These are phyloP conservation scores for Sebastes taczanowskii DNA, from an alignment of 2,797 vertebrate genomes.

Conservation along the genomic window DNA sequence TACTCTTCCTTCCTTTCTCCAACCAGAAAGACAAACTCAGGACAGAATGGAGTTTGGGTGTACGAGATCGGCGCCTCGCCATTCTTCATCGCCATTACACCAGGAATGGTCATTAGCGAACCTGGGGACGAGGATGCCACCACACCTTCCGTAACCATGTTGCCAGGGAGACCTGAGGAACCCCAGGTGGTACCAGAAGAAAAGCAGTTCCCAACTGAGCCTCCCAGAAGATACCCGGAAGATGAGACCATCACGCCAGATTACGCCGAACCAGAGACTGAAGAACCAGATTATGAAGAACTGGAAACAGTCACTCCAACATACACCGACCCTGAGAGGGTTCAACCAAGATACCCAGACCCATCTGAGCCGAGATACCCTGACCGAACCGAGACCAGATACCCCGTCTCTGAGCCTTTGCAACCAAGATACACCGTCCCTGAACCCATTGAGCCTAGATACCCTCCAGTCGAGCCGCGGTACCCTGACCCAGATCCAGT, in stretches of 20 bases:
- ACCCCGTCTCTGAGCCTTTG: constrained; percentile 8
- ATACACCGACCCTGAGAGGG: background rate
- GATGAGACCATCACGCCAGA: background rate
- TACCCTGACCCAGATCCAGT: constrained; percentile 1
- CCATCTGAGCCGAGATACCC: background rate
- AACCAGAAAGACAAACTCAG: constrained; percentile 88
- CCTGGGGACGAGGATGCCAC: background rate
- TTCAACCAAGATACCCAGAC: background rate
- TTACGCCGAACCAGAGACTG: background rate
- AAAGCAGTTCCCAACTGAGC: background rate
- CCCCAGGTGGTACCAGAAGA: background rate
- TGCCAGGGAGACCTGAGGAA: background rate
- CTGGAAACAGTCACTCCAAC: background rate
- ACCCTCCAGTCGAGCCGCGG: background rate
- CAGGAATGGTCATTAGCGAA: constrained; percentile 47
- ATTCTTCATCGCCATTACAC: constrained; percentile 53
- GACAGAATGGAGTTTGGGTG: constrained; percentile 88
- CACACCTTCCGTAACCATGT: background rate
- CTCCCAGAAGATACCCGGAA: background rate
- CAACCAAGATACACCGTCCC: background rate
- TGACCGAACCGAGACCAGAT: background rate
- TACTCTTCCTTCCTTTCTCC: background rate
- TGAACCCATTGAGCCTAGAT: background rate
- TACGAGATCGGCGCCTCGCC: constrained; percentile 86
- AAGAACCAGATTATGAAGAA: background rate